Percentiles rank a stretch among this genome's conserved stretches.
Conservation (phyloP, 2,113 vertebrate genomes). For the Recurvirostra avosetta region DNA sequence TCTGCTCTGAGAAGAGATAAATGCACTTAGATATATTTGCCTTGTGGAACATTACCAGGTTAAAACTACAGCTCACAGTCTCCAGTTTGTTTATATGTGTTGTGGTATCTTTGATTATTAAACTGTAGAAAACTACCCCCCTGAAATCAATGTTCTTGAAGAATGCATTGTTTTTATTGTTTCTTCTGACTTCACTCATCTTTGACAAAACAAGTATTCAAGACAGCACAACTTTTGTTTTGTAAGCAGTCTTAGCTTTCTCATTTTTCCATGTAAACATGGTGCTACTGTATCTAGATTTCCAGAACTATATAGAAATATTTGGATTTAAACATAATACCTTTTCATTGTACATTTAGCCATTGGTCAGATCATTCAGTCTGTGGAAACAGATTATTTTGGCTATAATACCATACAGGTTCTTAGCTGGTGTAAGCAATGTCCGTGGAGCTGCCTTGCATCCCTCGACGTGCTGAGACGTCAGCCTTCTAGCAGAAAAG, state of each 20-base stretch:
- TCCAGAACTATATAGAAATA: background rate
- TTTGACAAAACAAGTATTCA: background rate
- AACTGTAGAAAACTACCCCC: background rate
- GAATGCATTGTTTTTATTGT: background rate
- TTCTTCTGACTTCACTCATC: background rate
- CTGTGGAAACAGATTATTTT: background rate
- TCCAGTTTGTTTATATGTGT: background rate
- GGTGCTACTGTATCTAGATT: background rate
- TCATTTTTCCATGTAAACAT: background rate
- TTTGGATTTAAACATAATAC: background rate
- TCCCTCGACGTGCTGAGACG: fast-evolving
- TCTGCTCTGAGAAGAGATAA: background rate
- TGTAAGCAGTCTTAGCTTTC: background rate
- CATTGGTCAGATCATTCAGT: background rate
- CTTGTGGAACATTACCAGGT: background rate
- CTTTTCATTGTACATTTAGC: background rate
- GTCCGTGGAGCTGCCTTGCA: background rate
- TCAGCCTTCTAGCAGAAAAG: background rate
- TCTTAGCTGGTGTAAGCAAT: background rate
- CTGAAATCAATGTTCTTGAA: background rate
- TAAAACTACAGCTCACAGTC: background rate
- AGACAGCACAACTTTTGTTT: background rate
- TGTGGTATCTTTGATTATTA: background rate
- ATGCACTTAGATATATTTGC: background rate
- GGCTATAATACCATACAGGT: background rate